phyloP scores from a whole-genome alignment of 2,113 vertebrate species.

The Romanogobio albipinnatus region DNA sequence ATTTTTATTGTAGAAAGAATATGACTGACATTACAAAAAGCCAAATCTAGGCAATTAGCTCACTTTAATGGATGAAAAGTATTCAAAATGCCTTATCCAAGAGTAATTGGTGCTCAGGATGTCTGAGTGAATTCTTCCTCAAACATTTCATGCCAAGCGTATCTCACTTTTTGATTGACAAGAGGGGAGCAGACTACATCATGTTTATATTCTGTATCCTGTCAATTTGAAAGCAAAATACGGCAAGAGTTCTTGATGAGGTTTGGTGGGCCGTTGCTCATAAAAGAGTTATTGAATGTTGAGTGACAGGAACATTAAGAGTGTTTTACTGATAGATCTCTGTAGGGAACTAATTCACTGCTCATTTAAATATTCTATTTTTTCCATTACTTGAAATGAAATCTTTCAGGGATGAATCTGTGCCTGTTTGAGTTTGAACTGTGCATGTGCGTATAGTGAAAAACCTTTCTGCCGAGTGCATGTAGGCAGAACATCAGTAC shows the following conservation, averaged over 20 bases:
- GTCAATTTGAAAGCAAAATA: background rate
- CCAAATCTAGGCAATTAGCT: background rate
- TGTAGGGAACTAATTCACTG: background rate
- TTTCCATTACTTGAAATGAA: background rate
- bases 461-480: background rate
- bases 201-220: slow-evolving; percentile 5
- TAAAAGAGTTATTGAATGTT: slow-evolving; percentile 12
- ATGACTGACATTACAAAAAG: background rate
- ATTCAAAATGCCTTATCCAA: background rate
- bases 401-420: background rate
- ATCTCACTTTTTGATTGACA: background rate
- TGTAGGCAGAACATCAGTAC: background rate
- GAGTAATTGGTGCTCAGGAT: background rate
- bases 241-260: background rate
- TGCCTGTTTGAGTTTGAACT: background rate
- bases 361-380: slow-evolving; percentile 10
- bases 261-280: background rate
- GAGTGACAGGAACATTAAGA: background rate
- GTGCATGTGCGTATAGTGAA: background rate
- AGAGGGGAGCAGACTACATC: background rate
- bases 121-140: background rate
- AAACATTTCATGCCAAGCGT: background rate
- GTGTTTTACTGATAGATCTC: background rate
- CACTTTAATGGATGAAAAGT: background rate
- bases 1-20: background rate